These are phyloP conservation scores for Cryptomyrus ogoouensis DNA, from an alignment of 2,113 vertebrate genomes.

Conservation along the genomic window DNA sequence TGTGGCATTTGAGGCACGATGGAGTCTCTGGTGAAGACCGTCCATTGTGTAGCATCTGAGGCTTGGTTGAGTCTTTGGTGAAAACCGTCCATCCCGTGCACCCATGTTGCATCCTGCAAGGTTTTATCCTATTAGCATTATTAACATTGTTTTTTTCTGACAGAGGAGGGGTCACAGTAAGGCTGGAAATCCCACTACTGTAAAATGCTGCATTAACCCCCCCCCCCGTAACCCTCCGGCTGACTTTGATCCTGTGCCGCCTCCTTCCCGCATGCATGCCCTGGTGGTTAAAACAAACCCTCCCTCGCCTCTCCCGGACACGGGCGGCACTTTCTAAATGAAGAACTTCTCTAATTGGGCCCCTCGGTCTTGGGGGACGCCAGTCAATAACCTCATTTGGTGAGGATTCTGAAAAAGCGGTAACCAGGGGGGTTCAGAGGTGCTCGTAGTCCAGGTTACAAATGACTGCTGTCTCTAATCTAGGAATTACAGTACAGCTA, in stretches of 20 bases:
- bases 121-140: neutral
- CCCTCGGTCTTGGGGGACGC: slow-evolving; percentile 21
- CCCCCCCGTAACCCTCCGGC: neutral
- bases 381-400: slow-evolving; percentile 23
- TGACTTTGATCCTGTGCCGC: slow-evolving; percentile 18
- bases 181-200: neutral
- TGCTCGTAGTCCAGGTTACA: slow-evolving; percentile 39
- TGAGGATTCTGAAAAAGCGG: slow-evolving; percentile 19
- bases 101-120: neutral
- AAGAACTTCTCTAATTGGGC: slow-evolving; percentile 27
- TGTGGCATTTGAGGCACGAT: neutral
- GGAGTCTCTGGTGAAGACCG: neutral
- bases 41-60: neutral
- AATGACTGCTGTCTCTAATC: slow-evolving; percentile 38
- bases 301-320: neutral
- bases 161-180: neutral
- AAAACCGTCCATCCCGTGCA: neutral
- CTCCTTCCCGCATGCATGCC: neutral
- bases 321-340: slow-evolving; percentile 27
- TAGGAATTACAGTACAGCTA: slow-evolving; percentile 40
- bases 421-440: slow-evolving; percentile 27
- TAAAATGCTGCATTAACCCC: neutral
- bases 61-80: neutral
- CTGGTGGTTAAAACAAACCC: neutral
- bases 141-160: neutral